Conservation (phyloP, 2,113 vertebrate species). For the Galemys pyrenaicus region DNA sequence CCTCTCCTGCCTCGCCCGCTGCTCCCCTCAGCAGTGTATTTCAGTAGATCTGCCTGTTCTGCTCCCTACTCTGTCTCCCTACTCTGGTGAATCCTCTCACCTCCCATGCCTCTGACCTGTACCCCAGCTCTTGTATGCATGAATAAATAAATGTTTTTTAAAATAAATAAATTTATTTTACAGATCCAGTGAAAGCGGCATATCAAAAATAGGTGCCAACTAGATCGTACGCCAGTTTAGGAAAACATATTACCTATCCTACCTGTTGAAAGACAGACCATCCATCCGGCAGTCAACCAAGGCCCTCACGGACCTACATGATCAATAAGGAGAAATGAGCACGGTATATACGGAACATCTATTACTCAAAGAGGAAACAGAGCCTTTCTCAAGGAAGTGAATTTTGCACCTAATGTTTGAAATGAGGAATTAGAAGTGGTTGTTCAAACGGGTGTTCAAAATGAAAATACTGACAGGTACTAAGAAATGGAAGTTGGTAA, state of each 20-base stretch:
- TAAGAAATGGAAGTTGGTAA: neutral
- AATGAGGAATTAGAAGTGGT: constrained; percentile 18
- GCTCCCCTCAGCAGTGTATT: too few relatives aligned
- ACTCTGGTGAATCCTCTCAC: too few relatives aligned
- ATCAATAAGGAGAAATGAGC: constrained; percentile 19
- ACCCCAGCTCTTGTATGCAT: too few relatives aligned
- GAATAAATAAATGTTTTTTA: too few relatives aligned
- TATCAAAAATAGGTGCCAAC: neutral
- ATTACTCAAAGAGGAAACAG: neutral
- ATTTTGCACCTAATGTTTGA: neutral
- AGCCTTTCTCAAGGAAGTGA: constrained; percentile 2
- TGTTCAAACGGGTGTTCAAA: constrained; percentile 35
- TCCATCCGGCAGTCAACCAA: neutral
- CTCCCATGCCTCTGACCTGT: too few relatives aligned
- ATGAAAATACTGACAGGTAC: neutral
- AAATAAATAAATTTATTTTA: neutral
- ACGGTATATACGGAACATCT: neutral
- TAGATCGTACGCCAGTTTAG: neutral
- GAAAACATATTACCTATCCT: neutral
- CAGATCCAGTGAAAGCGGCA: neutral
- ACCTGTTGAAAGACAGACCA: neutral
- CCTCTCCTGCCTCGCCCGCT: too few relatives aligned
- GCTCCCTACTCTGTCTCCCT: too few relatives aligned
- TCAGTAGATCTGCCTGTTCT: too few relatives aligned
- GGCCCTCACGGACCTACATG: neutral